phyloP scores from a whole-genome alignment of 2,797 vertebrate species.

The Megaceryle alcyon region DNA sequence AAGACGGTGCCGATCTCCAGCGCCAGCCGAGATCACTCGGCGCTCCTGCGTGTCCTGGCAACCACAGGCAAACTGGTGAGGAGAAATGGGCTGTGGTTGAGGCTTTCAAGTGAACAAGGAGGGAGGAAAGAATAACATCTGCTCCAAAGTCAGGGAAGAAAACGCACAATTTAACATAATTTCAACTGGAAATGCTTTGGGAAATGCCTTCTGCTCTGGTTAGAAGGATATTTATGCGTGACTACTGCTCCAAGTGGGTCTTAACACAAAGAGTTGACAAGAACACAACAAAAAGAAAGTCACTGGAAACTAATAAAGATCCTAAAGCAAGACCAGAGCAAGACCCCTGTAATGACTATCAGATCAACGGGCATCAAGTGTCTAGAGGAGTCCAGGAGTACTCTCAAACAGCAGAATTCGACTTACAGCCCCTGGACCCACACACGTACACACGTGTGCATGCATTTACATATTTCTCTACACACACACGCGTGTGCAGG shows the following conservation, averaged over 20 bases:
- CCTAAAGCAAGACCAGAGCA: neutral
- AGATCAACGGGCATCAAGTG: fast-evolving
- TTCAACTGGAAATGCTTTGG: neutral
- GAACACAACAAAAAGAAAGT: neutral
- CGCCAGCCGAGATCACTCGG: too few relatives aligned
- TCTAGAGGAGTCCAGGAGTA: neutral
- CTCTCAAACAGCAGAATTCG: neutral
- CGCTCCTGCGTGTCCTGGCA: fast-evolving
- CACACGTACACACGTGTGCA: too few relatives aligned
- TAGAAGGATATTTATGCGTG: neutral
- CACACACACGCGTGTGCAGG: fast-evolving
- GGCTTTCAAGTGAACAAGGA: neutral
- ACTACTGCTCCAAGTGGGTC: neutral
- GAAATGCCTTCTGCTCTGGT: neutral
- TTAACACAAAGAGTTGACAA: neutral
- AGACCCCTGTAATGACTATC: fast-evolving
- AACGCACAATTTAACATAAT: neutral
- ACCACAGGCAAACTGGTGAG: fast-evolving
- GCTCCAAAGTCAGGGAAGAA: neutral
- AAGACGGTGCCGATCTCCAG: neutral
- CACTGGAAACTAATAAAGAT: neutral
- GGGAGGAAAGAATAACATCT: neutral
- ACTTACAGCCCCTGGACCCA: neutral
- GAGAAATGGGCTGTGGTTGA: neutral
- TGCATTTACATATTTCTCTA: too few relatives aligned